Conservation (phyloP, 2,113 vertebrate genomes). For the Ptychochromis oligacanthus region DNA sequence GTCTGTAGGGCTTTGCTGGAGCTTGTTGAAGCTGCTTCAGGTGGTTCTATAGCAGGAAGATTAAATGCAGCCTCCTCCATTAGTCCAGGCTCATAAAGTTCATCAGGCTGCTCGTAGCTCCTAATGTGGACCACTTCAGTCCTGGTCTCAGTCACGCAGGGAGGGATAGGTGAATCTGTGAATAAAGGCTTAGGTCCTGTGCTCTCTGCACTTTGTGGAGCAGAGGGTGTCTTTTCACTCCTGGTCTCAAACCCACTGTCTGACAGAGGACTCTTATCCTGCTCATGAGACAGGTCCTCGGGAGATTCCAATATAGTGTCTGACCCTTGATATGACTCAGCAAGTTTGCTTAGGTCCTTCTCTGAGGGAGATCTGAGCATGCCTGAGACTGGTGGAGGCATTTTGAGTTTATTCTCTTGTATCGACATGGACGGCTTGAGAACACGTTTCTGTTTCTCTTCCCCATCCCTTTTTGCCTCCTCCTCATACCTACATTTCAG, state of each 20-base stretch:
- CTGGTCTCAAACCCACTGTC: slow-evolving; percentile 99
- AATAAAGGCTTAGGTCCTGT: slow-evolving; percentile 97
- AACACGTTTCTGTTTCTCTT: slow-evolving; percentile 95
- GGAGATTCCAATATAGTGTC: slow-evolving; percentile 96
- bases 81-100: slow-evolving; percentile 78
- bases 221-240: slow-evolving; percentile 98
- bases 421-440: slow-evolving; percentile 86
- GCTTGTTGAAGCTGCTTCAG: slow-evolving; percentile 81
- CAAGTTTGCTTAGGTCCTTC: slow-evolving; percentile 95
- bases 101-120: slow-evolving; percentile 91
- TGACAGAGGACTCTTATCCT: slow-evolving; percentile 98
- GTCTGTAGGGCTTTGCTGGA: slow-evolving; percentile 89
- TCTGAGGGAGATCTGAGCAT: slow-evolving; percentile 96
- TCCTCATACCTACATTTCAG: slow-evolving; percentile 91
- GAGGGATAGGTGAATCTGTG: slow-evolving; percentile 94
- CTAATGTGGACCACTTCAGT: slow-evolving; percentile 94
- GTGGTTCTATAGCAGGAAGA: slow-evolving; percentile 76
- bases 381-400: slow-evolving; percentile 89
- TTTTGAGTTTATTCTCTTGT: slow-evolving; percentile 97
- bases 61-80: slow-evolving; percentile 81
- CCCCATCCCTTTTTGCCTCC: slow-evolving; percentile 90
- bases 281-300: slow-evolving; percentile 96
- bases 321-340: slow-evolving; percentile 92
- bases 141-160: slow-evolving; percentile 93
- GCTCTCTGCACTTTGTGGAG: slow-evolving; percentile 97